Conservation (phyloP, 30 jellyfish, hydroid and myxozoan species). For the Hydractinia symbiolongicarpus region DNA sequence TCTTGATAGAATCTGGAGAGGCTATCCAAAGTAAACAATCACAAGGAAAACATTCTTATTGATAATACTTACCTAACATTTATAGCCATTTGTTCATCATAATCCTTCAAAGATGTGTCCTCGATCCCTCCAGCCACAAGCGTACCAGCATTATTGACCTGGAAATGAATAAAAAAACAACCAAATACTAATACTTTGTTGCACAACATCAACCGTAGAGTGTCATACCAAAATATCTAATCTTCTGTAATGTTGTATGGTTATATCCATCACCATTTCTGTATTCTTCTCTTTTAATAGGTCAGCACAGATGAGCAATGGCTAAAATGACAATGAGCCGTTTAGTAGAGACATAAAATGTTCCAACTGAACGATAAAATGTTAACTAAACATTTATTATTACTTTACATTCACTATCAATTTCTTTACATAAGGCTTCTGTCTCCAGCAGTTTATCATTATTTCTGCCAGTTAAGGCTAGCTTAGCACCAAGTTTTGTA, state of each 20-base stretch:
- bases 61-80: conserved; percentile 54
- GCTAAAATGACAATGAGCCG: conserved; percentile 25
- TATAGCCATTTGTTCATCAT: conserved; percentile 63
- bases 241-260: conserved; percentile 50
- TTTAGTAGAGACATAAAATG: not conserved
- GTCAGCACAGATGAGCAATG: conserved; percentile 55
- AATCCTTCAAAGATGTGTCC: conserved; percentile 51
- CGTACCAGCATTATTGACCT: conserved; percentile 94
- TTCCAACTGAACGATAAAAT: no score
- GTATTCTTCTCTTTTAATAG: conserved; percentile 70
- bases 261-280: conserved; percentile 35
- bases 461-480: conserved; percentile 72
- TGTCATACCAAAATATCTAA: conserved; percentile 63
- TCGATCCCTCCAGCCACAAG: conserved; percentile 63
- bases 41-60: no score
- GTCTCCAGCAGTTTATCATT: conserved; percentile 45
- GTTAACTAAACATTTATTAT: no score
- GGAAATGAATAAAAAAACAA: not conserved
- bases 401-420: not conserved
- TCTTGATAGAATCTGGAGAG: no score
- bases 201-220: not conserved
- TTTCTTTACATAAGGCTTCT: conserved; percentile 44
- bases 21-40: no score
- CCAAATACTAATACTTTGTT: not conserved
- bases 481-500: conserved; percentile 71